Evolutionary conservation across 2,113 vertebrate genomes (phyloP), one percentile per base, ranked within the genome.

Genomic region (Salminus brasiliensis): DNA sequence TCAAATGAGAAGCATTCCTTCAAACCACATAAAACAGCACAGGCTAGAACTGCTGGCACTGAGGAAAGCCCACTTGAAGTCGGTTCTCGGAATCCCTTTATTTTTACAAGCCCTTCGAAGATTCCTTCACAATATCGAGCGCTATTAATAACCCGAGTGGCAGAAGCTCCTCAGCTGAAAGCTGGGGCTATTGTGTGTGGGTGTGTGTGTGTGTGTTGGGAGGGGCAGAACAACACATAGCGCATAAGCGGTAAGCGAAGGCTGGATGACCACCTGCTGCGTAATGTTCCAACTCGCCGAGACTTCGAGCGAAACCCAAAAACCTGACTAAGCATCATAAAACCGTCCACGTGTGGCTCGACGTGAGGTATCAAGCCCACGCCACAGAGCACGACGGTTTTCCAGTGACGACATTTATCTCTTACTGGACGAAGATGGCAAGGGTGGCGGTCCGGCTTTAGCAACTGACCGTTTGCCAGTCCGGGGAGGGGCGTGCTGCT

Each of bases 81-180:
- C 86, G 82, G 83, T 92, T 92, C 91, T 92, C 88, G 86, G 89
- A 93, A 92, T 88, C 86, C 80, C 86, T 88, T 87, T 88, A 74
- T 88, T 93, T 92, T 91, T 89, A 91, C 87, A 89, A 87, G 85
- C 88, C 69, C 52, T 85, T 87, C 73, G 88, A 90, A 90, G 88
- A 91, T 92, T 91, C 88, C 87, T 90, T 75, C 78, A 60, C 85
- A 81, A 88, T 89, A 90, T 88, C 85, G 68, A 86, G 85, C 89
- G 91, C 91, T 92, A 90, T 92, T 92, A 89, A 89, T 89, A 91
- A 89, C 79, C 41, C 77, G 74, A 81, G 83, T 70, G 41, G 80
- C 74, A 84, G 86, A 68, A 5, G 34, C 43, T 81, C 75, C 79
- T 73, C 68, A 23, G 34, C 60, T 67, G 21, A 34, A 62, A 85